Base-by-base conservation (phyloP, 2,113 vertebrate genomes). In the Poecilia latipinna region DNA sequence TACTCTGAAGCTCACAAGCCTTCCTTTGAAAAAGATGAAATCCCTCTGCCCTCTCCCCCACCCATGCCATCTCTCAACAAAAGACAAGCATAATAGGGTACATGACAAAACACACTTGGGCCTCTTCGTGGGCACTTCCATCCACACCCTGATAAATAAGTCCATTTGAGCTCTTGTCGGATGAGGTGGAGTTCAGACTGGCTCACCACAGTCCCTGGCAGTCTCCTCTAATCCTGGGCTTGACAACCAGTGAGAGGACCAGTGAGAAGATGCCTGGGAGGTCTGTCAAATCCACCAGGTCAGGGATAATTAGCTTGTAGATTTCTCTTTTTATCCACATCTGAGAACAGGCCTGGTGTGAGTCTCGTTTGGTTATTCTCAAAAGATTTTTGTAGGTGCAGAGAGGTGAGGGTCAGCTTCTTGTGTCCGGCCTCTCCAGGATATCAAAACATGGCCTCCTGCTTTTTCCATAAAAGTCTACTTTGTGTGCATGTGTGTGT, bases 21-120 rank as follows among this genome's bases (percentile, higher is more conserved):
- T 85, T 90, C 83, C 84, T 91, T 90, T 94, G 90, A 86, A 79
- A 88, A 75, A 92, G 61, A 74, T 87, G 22, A 84, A 86, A 76
- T 75, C 81, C 77, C 74, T 48, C 64, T 71, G 62, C 74, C 33
- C 48, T 75, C 65, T 77, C 80, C 61, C 61, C 68, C 72, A 74
- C 72, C 90, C 91, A 82, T 88, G 90, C 92, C 93, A 90, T 93
- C 94, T 94, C 65, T 81, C 92, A 88, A 97, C 95, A 97, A 97
- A 88, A 95, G 92, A 85, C 62, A 42, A 82, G 90, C 88, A 97
- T 95, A 96, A 96, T 95, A 88, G 88, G 70, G 29, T 29, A 29
- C 28, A 28, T 28, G 28, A 90, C 90, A 93, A 91, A 90, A 76
- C 72, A 42, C 82, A 72, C 70, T 77, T n/a, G 44, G 71, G 65